Base-by-base conservation (phyloP, 2,888 invertebrate genomes). In the Apotomis capreana region DNA sequence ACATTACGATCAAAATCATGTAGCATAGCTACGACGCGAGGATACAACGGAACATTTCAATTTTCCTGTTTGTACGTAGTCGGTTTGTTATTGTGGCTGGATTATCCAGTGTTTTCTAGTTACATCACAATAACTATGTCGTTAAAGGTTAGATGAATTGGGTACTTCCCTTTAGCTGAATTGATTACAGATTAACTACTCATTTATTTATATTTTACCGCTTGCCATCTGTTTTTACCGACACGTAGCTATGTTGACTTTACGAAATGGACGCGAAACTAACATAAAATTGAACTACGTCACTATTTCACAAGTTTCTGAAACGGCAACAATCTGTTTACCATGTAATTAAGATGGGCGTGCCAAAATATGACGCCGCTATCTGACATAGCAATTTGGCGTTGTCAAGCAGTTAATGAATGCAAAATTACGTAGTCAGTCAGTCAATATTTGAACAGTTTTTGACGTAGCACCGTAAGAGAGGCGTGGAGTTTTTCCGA, bases 401-500 rank as follows among this genome's bases (percentile, higher is more conserved):
- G 63, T 76, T 61, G 69, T 64, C 71, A 75, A 76, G 67, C 64
- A 67, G 71, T 59, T 65, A 72, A 74, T 68, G 70, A 74, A 73
- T 76, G 71, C 76, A 78, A 77, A 76, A 80, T 83, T 84, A 87
- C 88, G 87, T 88, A 83, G 81, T 78, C 75, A 36, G 84, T 82
- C 83, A 26, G 84, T 82, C 83, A 89, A 90, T 88, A 89, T 91
- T 91, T 88, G 84, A 74, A 76, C 75, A 81, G 63, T 76, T 75
- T 75, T 84, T 86, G 87, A 90, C 89, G 89, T 88, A 85, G 79
- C 70, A 40, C 40, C 72, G 73, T 76, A 79, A 77, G 77, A 84
- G 85, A 90, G 89, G 90, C 77, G 90, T 89, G 91, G 90, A 91
- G 82, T 87, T 92, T 92, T 90, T 71, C 65, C 84, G 81, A 84